A percentile compares a stretch with the other conserved stretches of the same genome.
Conservation (phyloP, 2,113 vertebrate species). For the Tor tambroides region DNA sequence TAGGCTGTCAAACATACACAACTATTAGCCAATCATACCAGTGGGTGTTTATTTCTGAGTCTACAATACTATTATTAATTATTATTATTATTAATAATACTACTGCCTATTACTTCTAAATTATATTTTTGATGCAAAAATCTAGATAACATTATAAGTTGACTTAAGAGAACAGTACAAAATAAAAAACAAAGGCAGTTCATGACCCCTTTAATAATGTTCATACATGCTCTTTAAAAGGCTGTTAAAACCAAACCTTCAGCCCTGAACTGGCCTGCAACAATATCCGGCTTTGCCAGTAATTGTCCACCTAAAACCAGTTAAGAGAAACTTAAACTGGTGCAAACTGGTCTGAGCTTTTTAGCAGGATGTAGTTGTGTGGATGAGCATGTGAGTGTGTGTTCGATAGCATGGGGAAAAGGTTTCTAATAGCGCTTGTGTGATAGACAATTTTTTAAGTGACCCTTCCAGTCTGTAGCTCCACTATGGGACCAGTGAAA, state of each 20-base stretch:
- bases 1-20: too few species aligned
- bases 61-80: too few species aligned
- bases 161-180: too few species aligned
- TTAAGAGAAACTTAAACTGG: background rate
- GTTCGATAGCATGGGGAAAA: slow-evolving; percentile 6
- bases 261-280: background rate
- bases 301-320: background rate
- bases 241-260: background rate
- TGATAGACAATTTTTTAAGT: slow-evolving; percentile 39
- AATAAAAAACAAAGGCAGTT: too few species aligned
- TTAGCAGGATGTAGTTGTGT: background rate
- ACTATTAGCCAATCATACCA: too few species aligned
- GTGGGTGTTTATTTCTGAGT: too few species aligned
- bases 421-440: slow-evolving; percentile 18
- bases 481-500: slow-evolving; percentile 35
- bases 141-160: too few species aligned
- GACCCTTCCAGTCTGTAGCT: slow-evolving; percentile 42
- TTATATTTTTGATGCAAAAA: too few species aligned
- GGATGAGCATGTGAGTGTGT: slow-evolving; percentile 43
- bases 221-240: background rate
- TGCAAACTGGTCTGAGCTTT: background rate
- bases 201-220: too few species aligned
- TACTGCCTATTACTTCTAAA: too few species aligned
- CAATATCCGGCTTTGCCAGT: background rate
- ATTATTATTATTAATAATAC: too few species aligned